Evolutionary conservation across 53 echinoderm and acorn worm species (phyloP), one percentile per base, ranked within the genome.

Genomic region (Patiria pectinifera): DNA sequence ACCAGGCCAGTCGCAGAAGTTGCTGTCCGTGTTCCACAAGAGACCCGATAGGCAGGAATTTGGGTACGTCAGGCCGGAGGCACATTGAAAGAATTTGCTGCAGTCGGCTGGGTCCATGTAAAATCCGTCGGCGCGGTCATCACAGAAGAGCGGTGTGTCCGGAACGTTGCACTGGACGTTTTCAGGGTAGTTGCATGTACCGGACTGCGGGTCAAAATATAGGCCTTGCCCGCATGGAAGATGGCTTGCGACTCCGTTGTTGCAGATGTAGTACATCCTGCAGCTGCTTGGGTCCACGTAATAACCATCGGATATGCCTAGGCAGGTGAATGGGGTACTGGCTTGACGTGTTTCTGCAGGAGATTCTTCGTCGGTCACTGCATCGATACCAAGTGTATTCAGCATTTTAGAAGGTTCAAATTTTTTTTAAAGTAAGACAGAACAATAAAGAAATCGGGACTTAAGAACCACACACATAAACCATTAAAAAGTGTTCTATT

Each of bases 71-170:
- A 76, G 69, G 11, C 61, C 78, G 14, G 45, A 16, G 12, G 85
- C 76, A 26, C 92, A 92, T n/a, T 76, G 76, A 69, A 61, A 77
- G 80, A 77, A 92, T 23, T 25, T 78, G 61, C 86, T 13, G 23
- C 92, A 92, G 80, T 92, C 92, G 3, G 46, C 48, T 13, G 92
- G 86, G 59, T 92, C 78, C 18, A 79, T 14, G 92, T 86, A 92
- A 14, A 78, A 15, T 18, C 92, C 92, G 35, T 84, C 59, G 23
- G 84, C 74, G 26, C 84, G 83, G 47, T 74, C 85, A 21, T 84
- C 84, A 76, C 92, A 91, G 72, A 76, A 84, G 23, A 83, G 71
- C 10, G 87, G 76, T 0, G 43, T 16, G 58, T 62, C 63, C 22
- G 58, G 59, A n/a, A 9, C 59, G 72, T 62, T 48, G 59, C 92